These are phyloP conservation scores for Lasioglossum oenotherae DNA, from an alignment of 2,888 invertebrate genomes.

Conservation along the genomic window DNA sequence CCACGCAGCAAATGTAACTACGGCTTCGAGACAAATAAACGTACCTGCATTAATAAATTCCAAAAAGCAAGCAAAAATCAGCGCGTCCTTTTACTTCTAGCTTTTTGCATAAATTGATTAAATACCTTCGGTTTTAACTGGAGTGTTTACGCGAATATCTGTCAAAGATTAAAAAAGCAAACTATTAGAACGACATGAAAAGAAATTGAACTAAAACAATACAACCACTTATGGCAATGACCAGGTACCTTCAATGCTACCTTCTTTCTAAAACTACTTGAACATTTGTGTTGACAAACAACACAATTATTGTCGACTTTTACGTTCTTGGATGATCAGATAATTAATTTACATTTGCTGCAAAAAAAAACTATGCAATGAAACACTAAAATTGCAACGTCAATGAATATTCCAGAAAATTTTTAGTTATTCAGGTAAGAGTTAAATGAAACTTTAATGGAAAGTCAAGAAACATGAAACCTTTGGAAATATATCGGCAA, in stretches of 20 bases:
- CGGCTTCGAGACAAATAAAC: neutral
- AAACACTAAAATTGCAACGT: too few relatives aligned
- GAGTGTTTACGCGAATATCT: neutral
- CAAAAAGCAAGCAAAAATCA: neutral
- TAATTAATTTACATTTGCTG: too few relatives aligned
- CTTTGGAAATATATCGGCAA: neutral
- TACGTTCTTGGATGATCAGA: too few relatives aligned
- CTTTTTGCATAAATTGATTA: neutral
- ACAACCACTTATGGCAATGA: too few relatives aligned
- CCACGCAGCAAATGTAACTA: neutral
- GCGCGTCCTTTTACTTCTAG: neutral
- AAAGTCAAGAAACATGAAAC: neutral
- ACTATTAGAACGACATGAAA: neutral
- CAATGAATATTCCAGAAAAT: too few relatives aligned
- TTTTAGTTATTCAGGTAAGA: too few relatives aligned
- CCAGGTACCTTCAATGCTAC: too few relatives aligned
- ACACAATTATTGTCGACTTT: too few relatives aligned
- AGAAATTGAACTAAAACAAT: neutral
- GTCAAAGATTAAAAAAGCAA: neutral
- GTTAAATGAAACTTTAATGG: neutral
- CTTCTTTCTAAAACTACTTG: too few relatives aligned
- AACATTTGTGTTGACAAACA: too few relatives aligned
- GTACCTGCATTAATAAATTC: neutral
- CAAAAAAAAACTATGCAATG: too few relatives aligned
- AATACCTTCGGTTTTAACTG: neutral